Evolutionary conservation across 2,113 vertebrate species (phyloP).

Genomic region (Peromyscus polionotus): DNA sequence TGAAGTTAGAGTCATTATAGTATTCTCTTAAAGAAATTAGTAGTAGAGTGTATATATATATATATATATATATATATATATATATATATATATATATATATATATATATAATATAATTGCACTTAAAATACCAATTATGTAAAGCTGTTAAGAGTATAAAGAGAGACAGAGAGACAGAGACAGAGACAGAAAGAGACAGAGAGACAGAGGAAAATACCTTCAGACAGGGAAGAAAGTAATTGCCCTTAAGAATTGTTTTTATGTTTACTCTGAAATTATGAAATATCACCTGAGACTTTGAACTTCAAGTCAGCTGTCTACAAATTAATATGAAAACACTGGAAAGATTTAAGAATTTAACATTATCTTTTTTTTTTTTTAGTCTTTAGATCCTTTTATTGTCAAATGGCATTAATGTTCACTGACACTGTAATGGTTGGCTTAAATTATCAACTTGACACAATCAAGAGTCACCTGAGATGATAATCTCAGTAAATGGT

Average conservation of each 20-base stretch:
- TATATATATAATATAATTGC: neutral
- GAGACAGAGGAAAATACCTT: neutral
- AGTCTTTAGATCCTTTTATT: neutral
- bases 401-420: neutral
- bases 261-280: neutral
- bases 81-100: neutral
- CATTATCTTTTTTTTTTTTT: slow-evolving; percentile 1
- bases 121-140: neutral
- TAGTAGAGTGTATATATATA: neutral
- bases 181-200: no score
- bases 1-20: neutral
- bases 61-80: no score
- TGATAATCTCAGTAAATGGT: neutral
- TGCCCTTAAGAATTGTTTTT: neutral
- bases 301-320: neutral
- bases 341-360: neutral
- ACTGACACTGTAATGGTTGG: neutral
- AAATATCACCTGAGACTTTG: neutral
- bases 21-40: neutral
- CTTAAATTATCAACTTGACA: neutral
- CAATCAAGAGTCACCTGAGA: neutral
- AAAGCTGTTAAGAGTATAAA: neutral
- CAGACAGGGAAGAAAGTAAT: neutral
- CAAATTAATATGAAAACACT: neutral
- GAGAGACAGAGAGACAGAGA: neutral